phyloP scores from a whole-genome alignment of 2,888 invertebrate species.

The Thymelicus sylvestris region DNA sequence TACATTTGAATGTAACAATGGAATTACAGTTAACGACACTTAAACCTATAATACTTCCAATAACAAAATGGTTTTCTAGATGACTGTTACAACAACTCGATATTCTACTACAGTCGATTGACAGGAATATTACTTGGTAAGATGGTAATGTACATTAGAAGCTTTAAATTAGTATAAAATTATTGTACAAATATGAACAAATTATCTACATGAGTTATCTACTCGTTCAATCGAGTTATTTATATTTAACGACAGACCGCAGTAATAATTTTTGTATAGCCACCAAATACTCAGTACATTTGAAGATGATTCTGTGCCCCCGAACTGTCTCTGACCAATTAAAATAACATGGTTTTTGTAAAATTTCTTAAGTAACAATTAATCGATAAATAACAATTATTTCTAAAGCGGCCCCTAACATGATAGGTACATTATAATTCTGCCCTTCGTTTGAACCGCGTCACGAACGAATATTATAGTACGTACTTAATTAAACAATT shows the following conservation, averaged over 20 bases:
- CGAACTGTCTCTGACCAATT: too few relatives aligned
- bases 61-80: constrained; percentile 54
- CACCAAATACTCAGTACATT: too few relatives aligned
- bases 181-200: constrained; percentile 71
- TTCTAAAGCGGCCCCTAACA: too few relatives aligned
- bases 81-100: constrained; percentile 49
- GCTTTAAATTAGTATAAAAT: constrained; percentile 57
- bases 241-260: constrained; percentile 31
- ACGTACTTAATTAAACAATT: too few relatives aligned
- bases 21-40: constrained; percentile 61
- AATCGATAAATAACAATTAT: too few relatives aligned
- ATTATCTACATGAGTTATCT: constrained; percentile 63
- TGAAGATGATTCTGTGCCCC: too few relatives aligned
- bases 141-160: constrained; percentile 57
- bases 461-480: too few relatives aligned
- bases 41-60: constrained; percentile 71
- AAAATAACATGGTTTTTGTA: too few relatives aligned
- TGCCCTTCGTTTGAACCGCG: too few relatives aligned
- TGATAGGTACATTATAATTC: too few relatives aligned
- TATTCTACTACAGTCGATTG: constrained; percentile 53
- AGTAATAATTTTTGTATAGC: constrained; percentile 1
- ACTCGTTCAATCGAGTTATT: constrained; percentile 25
- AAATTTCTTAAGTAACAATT: too few relatives aligned
- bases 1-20: constrained; percentile 69
- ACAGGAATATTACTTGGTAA: constrained; percentile 46